phyloP scores from a whole-genome alignment of 1,140 invertebrate species.

The Drosophila littoralis region DNA sequence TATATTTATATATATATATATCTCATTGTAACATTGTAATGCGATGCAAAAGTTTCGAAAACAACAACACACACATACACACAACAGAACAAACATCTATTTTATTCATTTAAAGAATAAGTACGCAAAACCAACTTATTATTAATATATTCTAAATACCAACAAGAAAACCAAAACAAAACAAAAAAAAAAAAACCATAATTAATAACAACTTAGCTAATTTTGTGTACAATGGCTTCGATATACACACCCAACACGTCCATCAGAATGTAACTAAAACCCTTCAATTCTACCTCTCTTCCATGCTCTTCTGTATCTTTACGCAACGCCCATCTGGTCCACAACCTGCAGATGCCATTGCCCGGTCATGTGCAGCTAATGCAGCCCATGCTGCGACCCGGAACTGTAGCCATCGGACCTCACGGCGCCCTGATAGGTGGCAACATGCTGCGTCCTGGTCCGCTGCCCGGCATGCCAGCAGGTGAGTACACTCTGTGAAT shows the following conservation, averaged over 20 bases:
- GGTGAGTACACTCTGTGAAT: constrained; percentile 85
- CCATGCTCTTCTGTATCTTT: constrained; percentile 77
- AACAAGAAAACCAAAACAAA: constrained; percentile 51
- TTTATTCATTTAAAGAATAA: constrained; percentile 74
- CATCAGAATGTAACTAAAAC: constrained; percentile 39
- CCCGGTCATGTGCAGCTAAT: constrained; percentile 86
- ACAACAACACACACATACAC: constrained; percentile 29
- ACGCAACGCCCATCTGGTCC: constrained; percentile 42
- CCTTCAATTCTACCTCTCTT: constrained; percentile 58
- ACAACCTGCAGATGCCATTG: constrained; percentile 59
- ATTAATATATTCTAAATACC: constrained; percentile 65
- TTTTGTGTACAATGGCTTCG: constrained; percentile 82
- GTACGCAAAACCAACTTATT: constrained; percentile 67
- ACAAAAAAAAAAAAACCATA: constrained; percentile 48
- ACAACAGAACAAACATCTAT: constrained; percentile 46
- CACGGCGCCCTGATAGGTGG: constrained; percentile 89
- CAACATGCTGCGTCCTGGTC: constrained; percentile 90
- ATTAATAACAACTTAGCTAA: constrained; percentile 80
- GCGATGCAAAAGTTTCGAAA: constrained; percentile 77
- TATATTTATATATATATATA: constrained; percentile 62
- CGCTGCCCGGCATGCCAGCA: constrained; percentile 87
- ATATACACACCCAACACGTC: constrained; percentile 52
- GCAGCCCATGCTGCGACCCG: constrained; percentile 87
- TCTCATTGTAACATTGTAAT: constrained; percentile 81
- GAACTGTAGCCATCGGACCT: constrained; percentile 89